These are phyloP conservation scores for Callimorpha dominula DNA, from an alignment of 2,888 invertebrate species.

Conservation along the genomic window DNA sequence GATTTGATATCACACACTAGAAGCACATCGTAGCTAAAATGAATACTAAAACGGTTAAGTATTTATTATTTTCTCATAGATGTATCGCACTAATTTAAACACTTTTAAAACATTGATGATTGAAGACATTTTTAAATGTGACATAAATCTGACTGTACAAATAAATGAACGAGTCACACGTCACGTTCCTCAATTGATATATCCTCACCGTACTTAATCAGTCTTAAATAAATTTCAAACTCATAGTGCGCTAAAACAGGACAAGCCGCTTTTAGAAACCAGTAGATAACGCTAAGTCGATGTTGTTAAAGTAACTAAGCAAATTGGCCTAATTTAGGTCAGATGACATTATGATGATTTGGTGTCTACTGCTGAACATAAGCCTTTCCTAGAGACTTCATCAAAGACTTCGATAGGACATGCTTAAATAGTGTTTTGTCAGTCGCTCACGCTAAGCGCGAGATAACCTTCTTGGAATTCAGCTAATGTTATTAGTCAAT, in stretches of 20 bases:
- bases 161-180: too few species aligned
- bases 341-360: neutral
- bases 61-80: neutral
- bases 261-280: too few species aligned
- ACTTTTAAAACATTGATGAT: neutral
- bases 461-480: conserved; percentile 22
- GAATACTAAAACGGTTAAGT: too few species aligned
- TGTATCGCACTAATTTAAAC: neutral
- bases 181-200: neutral
- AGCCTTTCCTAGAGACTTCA: neutral
- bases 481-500: conserved; percentile 63
- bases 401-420: neutral
- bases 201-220: neutral
- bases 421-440: neutral
- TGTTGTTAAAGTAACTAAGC: neutral
- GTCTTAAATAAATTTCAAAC: neutral
- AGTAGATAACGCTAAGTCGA: neutral
- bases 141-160: neutral
- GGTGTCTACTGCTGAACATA: neutral
- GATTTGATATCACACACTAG: too few species aligned
- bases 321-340: neutral
- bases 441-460: neutral
- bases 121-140: neutral
- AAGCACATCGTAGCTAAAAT: too few species aligned
- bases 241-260: too few species aligned